These are phyloP conservation scores for Sinodicranocentrus sp. DNA, from an alignment of 2,888 invertebrate species.

Conservation along the genomic window DNA sequence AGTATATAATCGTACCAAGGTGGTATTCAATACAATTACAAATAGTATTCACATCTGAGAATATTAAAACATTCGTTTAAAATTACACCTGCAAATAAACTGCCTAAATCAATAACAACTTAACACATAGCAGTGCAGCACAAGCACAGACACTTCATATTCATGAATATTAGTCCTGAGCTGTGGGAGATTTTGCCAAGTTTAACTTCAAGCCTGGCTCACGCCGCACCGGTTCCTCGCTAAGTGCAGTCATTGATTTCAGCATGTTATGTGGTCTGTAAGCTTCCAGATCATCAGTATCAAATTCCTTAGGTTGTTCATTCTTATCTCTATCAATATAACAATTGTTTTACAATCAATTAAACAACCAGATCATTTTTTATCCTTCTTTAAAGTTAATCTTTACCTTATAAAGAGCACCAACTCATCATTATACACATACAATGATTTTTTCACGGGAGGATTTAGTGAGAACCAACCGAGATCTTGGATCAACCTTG, in stretches of 20 bases:
- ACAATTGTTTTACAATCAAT: no score
- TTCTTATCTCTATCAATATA: conserved; percentile 60
- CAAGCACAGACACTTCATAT: no score
- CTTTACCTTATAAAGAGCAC: conserved; percentile 64
- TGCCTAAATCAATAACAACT: no score
- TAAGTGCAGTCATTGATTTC: neutral
- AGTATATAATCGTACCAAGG: no score
- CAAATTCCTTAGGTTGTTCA: conserved; percentile 41
- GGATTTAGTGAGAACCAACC: conserved; percentile 56
- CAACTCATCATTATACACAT: conserved; percentile 71
- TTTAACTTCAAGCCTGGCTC: conserved; percentile 62
- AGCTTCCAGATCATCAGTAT: conserved; percentile 36
- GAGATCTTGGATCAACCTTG: conserved; percentile 48
- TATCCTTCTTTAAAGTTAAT: no score
- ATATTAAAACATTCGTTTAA: no score
- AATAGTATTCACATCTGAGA: no score
- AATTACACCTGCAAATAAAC: no score
- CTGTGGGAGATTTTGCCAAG: conserved; percentile 35
- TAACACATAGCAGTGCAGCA: no score
- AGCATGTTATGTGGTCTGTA: conserved; percentile 35
- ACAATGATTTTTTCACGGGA: conserved; percentile 58
- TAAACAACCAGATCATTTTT: no score
- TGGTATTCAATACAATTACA: no score
- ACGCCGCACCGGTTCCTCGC: conserved; percentile 16
- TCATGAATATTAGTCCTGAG: no score